phyloP scores from a whole-genome alignment of 2,888 invertebrate genomes.

The Galerucella pusilla region DNA sequence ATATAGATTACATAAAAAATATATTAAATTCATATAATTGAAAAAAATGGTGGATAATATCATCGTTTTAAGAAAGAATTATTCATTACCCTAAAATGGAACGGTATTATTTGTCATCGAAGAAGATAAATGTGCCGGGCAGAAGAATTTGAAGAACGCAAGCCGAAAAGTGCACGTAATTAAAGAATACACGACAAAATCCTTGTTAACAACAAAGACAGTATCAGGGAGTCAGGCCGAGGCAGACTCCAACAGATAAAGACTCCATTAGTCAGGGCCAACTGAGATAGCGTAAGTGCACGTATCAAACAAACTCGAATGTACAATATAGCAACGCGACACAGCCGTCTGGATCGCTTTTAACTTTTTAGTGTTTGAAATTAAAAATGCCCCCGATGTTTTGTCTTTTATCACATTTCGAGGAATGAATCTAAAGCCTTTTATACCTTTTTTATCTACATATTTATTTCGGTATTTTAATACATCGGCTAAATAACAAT shows the following conservation, averaged over 20 bases:
- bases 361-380: slow-evolving; percentile 52
- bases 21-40: too few relatives aligned
- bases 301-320: slow-evolving; percentile 58
- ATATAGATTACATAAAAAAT: too few relatives aligned
- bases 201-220: slow-evolving; percentile 51
- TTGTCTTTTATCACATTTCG: slow-evolving; percentile 46
- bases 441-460: slow-evolving; percentile 31
- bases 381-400: slow-evolving; percentile 50
- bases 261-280: slow-evolving; percentile 62
- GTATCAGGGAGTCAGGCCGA: slow-evolving; percentile 57
- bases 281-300: slow-evolving; percentile 62
- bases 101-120: slow-evolving; percentile 1
- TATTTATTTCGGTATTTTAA: slow-evolving; percentile 20
- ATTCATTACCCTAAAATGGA: too few relatives aligned
- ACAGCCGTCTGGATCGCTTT: slow-evolving; percentile 53
- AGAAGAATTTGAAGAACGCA: slow-evolving; percentile 27
- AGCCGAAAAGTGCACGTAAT: slow-evolving; percentile 48
- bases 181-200: slow-evolving; percentile 50
- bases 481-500: slow-evolving; percentile 6
- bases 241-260: slow-evolving; percentile 56
- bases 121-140: background rate
- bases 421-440: slow-evolving; percentile 41
- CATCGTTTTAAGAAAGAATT: too few relatives aligned
- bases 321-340: slow-evolving; percentile 56
- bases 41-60: too few relatives aligned